These are phyloP conservation scores for Lagothrix lagotricha DNA, from an alignment of 2,797 vertebrate genomes.

Conservation along the genomic window DNA sequence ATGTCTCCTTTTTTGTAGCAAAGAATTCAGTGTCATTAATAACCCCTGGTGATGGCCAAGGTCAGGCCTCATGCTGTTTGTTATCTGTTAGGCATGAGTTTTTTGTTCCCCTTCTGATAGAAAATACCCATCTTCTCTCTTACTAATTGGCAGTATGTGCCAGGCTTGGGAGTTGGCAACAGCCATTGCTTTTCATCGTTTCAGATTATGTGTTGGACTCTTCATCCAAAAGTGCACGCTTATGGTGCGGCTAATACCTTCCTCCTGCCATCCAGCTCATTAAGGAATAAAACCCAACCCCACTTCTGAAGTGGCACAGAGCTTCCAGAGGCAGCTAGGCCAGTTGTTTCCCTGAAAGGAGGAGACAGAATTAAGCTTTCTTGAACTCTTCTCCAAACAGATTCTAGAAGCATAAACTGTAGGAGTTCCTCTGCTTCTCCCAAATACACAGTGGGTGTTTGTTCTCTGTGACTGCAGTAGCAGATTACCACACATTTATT, in stretches of 20 bases:
- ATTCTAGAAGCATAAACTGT: background rate
- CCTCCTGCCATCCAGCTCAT: constrained; percentile 48
- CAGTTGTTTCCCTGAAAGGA: background rate
- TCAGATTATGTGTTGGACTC: constrained; percentile 26
- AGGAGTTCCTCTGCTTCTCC: background rate
- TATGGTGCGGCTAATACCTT: constrained; percentile 25
- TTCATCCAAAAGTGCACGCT: constrained; percentile 19
- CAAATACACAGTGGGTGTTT: background rate
- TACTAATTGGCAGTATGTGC: constrained; percentile 51
- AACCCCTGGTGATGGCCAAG: background rate
- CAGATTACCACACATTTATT: background rate
- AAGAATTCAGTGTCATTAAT: constrained; percentile 23
- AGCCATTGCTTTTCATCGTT: constrained; percentile 58
- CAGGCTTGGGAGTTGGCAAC: constrained; percentile 59
- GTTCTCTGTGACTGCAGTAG: background rate
- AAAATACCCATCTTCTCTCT: constrained; percentile 52
- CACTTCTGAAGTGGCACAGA: background rate
- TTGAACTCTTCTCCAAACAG: background rate
- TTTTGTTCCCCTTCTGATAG: constrained; percentile 8
- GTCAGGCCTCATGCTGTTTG: background rate
- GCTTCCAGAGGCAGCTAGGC: background rate
- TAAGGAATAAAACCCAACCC: constrained; percentile 28
- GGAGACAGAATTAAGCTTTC: background rate
- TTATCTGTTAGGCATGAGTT: background rate
- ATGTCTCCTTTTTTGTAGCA: background rate